Base-by-base conservation (phyloP, 1,140 invertebrate genomes). In the Branchinecta lynchi region DNA sequence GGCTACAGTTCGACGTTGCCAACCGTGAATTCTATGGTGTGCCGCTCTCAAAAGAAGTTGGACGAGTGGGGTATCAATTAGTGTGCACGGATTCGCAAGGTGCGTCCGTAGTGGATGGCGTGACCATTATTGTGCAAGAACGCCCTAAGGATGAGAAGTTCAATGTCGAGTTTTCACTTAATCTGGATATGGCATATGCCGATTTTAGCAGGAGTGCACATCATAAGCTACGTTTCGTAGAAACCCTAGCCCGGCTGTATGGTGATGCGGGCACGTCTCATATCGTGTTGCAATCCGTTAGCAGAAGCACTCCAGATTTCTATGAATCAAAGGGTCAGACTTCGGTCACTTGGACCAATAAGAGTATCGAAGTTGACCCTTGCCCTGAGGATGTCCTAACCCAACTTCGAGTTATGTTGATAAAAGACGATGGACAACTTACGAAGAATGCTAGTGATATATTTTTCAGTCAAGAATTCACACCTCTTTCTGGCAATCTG, bases 1-100 rank as follows among this genome's bases (percentile, higher is more conserved):
- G 92, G 92, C 78, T 95, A 66, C 90, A 93, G 77, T 95, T 94
- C 76, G 89, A 95, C 76, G 80, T 81, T 3, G 89, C 87, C 70
- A 92, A 92, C 80, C 88, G 92, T 76, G 90, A 93, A 81, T 92
- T 94, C 76, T 93, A 86, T 77, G 92, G 92, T 3, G 82, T 94
- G 43, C 91, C 91, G 7, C 79, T 86, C 51, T 75, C 80, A 7
- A 78, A 79, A 3, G 86, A 93, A 76, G 81, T 84, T 7, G 87
- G 87, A 7, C 81, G 83, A 44, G 84, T 84, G 70, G 86, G 89
- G 73, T 94, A 92, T 77, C 84, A 89, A 71, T 77, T 94, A 75
- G 85, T 90, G 51, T 86, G 86, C 68, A 82, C 87, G 75, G 80
- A 81, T 72, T 86, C 86, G 72, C 84, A 82, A 17, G 86, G 83